These are phyloP conservation scores for Polyommatus icarus DNA, from an alignment of 2,888 invertebrate species.

Conservation along the genomic window DNA sequence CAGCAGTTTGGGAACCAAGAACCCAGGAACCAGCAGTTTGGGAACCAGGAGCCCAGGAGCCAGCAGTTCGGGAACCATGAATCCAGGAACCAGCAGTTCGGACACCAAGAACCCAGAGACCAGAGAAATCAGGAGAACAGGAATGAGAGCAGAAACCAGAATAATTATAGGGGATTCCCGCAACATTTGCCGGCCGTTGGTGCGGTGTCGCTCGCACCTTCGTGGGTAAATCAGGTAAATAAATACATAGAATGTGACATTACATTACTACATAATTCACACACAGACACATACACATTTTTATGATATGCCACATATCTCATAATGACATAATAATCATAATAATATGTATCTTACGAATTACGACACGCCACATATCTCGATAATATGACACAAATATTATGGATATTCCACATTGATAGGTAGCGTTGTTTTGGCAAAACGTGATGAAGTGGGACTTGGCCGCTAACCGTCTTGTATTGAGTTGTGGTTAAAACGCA, in stretches of 20 bases:
- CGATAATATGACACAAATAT: too few species aligned
- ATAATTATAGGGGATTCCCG: conserved; percentile 48
- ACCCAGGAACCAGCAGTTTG: conserved; percentile 45
- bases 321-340: too few species aligned
- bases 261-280: neutral
- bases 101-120: conserved; percentile 34
- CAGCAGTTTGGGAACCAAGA: conserved; percentile 44
- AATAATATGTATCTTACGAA: too few species aligned
- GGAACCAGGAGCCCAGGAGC: conserved; percentile 34
- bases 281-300: too few species aligned
- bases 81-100: conserved; percentile 32
- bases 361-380: too few species aligned
- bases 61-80: conserved; percentile 36
- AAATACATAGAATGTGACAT: neutral
- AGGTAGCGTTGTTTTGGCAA: too few species aligned
- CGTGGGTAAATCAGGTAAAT: conserved; percentile 51
- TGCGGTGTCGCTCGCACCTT: conserved; percentile 51
- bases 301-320: too few species aligned
- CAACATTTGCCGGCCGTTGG: conserved; percentile 55
- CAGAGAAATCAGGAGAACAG: conserved; percentile 43
- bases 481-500: too few species aligned
- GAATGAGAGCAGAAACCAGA: conserved; percentile 35
- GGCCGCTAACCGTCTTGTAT: too few species aligned
- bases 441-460: too few species aligned
- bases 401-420: too few species aligned